Conservation (phyloP, 53 echinoderm and acorn worm species). For the Pentamera pediparva region DNA sequence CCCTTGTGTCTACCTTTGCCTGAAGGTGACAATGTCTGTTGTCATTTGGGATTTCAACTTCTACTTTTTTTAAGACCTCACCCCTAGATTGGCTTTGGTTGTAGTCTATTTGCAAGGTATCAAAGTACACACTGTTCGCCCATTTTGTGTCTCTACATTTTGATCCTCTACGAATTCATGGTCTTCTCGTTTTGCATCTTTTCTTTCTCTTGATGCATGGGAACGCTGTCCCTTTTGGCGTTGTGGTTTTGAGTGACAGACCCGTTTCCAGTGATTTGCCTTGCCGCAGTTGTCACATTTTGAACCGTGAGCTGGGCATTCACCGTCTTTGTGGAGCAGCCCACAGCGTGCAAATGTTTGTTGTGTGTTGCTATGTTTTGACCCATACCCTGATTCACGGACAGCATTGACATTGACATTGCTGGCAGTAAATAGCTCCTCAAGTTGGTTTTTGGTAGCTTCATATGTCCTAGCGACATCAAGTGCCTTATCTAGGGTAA, state of each 20-base stretch:
- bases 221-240: neutral
- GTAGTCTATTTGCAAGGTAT: neutral
- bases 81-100: neutral
- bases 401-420: conserved; percentile 31
- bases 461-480: conserved; percentile 43
- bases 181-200: neutral
- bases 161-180: neutral
- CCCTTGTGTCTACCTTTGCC: neutral
- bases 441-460: conserved; percentile 31
- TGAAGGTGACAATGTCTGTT: neutral
- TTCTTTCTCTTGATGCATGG: neutral
- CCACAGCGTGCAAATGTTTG: neutral
- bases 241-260: neutral
- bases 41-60: neutral
- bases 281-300: neutral
- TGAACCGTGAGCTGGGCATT: conserved; percentile 6
- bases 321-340: neutral
- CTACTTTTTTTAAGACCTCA: neutral
- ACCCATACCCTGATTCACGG: neutral
- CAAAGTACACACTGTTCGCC: neutral
- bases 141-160: neutral
- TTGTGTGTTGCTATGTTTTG: neutral
- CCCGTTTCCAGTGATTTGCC: neutral
- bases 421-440: neutral
- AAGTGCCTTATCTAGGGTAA: conserved; percentile 37